phyloP scores from a whole-genome alignment of 1,140 invertebrate genomes.

The Wasmannia auropunctata region DNA sequence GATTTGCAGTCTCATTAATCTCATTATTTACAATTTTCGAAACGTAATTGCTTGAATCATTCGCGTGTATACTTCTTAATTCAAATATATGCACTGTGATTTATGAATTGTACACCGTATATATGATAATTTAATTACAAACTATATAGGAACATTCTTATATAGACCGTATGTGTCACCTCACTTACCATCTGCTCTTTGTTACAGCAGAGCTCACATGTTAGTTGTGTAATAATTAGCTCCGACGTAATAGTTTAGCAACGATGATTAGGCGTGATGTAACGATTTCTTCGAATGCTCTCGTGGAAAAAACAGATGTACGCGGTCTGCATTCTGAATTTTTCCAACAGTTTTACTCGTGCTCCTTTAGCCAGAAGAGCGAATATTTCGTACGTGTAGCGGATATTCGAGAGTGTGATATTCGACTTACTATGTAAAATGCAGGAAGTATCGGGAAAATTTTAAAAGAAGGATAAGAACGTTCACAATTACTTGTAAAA shows the following conservation, averaged over 20 bases:
- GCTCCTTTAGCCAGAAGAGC: background rate
- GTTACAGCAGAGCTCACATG: background rate
- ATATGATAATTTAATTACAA: background rate
- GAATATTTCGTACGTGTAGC: background rate
- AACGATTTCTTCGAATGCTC: background rate
- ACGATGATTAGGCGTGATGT: background rate
- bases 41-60: background rate
- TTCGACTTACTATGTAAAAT: background rate
- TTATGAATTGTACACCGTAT: background rate
- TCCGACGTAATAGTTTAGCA: constrained; percentile 3
- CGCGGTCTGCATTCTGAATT: background rate
- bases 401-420: background rate
- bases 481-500: background rate
- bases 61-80: background rate
- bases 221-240: background rate
- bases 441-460: background rate
- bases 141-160: background rate
- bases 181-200: background rate
- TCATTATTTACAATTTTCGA: constrained; percentile 16
- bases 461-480: background rate
- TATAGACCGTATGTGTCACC: background rate
- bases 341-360: background rate
- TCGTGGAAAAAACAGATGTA: background rate
- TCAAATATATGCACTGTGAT: background rate
- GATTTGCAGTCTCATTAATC: background rate